Conservation (phyloP, 35 echinoderm and acorn worm species). For the Amphiura filiformis region DNA sequence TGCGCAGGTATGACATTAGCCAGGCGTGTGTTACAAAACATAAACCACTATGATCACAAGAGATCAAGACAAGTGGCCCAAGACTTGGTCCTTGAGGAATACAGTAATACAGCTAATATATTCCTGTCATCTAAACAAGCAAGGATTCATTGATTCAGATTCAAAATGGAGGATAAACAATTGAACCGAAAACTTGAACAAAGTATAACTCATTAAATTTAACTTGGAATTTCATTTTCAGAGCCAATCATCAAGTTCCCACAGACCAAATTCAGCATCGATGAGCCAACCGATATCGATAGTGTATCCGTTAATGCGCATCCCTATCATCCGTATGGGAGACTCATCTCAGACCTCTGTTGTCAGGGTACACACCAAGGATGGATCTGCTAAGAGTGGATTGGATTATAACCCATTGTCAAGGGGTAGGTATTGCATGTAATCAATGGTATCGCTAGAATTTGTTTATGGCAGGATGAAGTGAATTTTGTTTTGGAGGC, state of each 20-base stretch:
- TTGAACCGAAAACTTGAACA: too few relatives aligned
- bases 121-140: too few relatives aligned
- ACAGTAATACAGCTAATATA: too few relatives aligned
- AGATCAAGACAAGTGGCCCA: too few relatives aligned
- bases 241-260: constrained; percentile 97
- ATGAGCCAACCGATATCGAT: constrained; percentile 69
- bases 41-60: too few relatives aligned
- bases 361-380: constrained; percentile 95
- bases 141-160: too few relatives aligned
- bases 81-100: too few relatives aligned
- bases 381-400: constrained; percentile 99
- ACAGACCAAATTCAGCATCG: constrained; percentile 77
- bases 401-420: constrained; percentile 94
- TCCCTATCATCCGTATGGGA: constrained; percentile 85
- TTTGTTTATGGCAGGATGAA: background rate
- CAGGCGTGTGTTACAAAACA: too few relatives aligned
- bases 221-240: constrained; percentile 50
- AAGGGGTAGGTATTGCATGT: constrained; percentile 44
- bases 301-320: constrained; percentile 47
- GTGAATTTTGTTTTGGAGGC: too few relatives aligned
- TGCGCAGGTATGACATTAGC: too few relatives aligned
- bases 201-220: too few relatives aligned
- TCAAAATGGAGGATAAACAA: too few relatives aligned
- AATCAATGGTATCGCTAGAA: background rate
- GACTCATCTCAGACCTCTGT: constrained; percentile 89